phyloP scores from a whole-genome alignment of 2,113 vertebrate genomes.

The Hylia prasina region DNA sequence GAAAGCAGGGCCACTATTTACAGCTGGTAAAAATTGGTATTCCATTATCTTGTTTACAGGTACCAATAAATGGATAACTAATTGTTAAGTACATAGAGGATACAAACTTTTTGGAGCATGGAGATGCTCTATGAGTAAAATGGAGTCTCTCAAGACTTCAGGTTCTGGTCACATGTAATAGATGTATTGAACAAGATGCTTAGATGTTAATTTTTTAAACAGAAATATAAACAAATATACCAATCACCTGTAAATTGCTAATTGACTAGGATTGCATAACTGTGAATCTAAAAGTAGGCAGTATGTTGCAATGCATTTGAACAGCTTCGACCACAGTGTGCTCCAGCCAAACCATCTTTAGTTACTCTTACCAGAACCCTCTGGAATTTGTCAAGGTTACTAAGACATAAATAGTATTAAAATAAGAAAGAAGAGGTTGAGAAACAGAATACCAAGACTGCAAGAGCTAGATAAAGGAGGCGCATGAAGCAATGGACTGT shows the following conservation, averaged over 20 bases:
- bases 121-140: neutral
- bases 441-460: too few relatives aligned
- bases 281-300: neutral
- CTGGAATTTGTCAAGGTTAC: too few relatives aligned
- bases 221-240: neutral
- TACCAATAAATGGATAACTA: neutral
- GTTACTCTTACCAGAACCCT: too few relatives aligned
- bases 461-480: too few relatives aligned
- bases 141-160: neutral
- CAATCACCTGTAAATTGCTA: neutral
- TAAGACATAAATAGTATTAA: too few relatives aligned
- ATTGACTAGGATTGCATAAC: neutral
- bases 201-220: neutral
- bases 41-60: neutral
- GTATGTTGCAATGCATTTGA: neutral
- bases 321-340: too few relatives aligned
- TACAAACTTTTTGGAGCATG: neutral
- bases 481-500: too few relatives aligned
- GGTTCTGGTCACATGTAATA: neutral
- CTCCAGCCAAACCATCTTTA: too few relatives aligned
- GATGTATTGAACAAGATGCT: neutral
- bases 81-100: neutral
- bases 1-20: neutral
- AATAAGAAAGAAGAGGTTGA: too few relatives aligned
- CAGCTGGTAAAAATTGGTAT: neutral